Evolutionary conservation across 2,113 vertebrate species (phyloP), one percentile per base, ranked within the genome.

Genomic region (Ranitomeya imitator): DNA sequence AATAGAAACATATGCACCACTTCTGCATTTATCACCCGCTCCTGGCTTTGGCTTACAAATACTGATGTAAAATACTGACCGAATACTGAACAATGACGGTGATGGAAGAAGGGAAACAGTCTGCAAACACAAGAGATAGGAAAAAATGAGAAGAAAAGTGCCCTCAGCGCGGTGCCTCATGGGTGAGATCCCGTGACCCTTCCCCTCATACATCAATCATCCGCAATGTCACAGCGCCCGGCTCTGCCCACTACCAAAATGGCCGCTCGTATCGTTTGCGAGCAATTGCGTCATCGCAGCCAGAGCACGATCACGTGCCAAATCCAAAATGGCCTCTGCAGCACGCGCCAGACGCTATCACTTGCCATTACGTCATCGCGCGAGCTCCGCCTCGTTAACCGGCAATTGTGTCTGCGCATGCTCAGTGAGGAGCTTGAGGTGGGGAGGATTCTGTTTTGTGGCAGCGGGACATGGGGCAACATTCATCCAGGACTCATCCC

Each of bases 401-500:
- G 80, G 55, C 80, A 61, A 57, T 83, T 54, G 79, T n/a, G 3
- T 74, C 9, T 63, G n/a, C 61, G 59, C 80, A 83, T 45, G n/a
- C 61, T 45, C 80, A 74, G 57, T 67, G 14, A 51, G 67, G 31
- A 51, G 54, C 19, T 31, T 19, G 37, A 78, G 60, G 81, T 16
- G 71, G 71, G 6, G 37, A 51, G 6, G 37, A 51, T 54, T 31
- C 26, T 26, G 45, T 18, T 37, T 51, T 84, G 37, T 37, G 87
- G 71, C 80, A 83, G 23, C 18, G 45, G 80, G 80, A 83, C 71
- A 88, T 88, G 86, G 86, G 37, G 80, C 79, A 77, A 9, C 57
- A 45, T 6, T 6, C 37, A 88, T 85, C 73, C 19, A 21, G 83
- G 88, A 60, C 63, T 4, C 13, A 0, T 26, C 59, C 51, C 55